Evolutionary conservation across 2,888 invertebrate genomes (phyloP).

Genomic region (Cheilosia scutellata): DNA sequence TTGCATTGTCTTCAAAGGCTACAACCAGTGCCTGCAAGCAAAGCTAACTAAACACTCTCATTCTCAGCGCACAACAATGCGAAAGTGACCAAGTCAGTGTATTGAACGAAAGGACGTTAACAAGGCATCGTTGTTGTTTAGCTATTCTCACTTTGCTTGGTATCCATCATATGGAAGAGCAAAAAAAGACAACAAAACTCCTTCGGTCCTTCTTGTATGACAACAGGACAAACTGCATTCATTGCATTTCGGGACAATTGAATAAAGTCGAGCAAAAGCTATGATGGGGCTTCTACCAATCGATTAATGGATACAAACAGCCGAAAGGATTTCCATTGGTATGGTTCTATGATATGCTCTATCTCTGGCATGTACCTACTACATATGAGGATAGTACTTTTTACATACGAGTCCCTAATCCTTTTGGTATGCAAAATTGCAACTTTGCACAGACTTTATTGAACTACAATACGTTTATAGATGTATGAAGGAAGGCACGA

Average conservation of each 20-base stretch:
- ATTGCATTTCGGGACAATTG: conserved; percentile 62
- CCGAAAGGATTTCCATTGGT: conserved; percentile 46
- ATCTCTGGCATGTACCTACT: not conserved
- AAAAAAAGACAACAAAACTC: conserved; percentile 1
- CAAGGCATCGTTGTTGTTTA: conserved; percentile 20
- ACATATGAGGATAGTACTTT: not conserved
- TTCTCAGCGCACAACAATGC: conserved; percentile 25
- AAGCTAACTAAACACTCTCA: conserved; percentile 38
- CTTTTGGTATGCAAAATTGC: too few species aligned
- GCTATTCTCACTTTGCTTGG: conserved; percentile 16
- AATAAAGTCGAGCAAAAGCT: conserved; percentile 56
- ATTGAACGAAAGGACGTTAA: conserved; percentile 40
- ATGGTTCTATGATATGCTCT: conserved; percentile 10
- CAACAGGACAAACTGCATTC: conserved; percentile 37
- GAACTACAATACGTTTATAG: too few species aligned
- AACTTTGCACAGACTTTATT: too few species aligned
- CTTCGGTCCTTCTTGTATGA: conserved; percentile 25
- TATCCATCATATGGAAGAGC: conserved; percentile 14
- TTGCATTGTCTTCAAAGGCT: conserved; percentile 55
- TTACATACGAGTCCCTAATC: too few species aligned
- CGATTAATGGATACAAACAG: conserved; percentile 48
- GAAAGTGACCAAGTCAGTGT: conserved; percentile 27
- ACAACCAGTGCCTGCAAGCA: conserved; percentile 27
- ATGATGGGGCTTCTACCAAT: conserved; percentile 41
- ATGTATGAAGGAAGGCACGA: too few species aligned